Evolutionary conservation across 2,888 invertebrate species (phyloP).

Genomic region (Mythimna ferrago): DNA sequence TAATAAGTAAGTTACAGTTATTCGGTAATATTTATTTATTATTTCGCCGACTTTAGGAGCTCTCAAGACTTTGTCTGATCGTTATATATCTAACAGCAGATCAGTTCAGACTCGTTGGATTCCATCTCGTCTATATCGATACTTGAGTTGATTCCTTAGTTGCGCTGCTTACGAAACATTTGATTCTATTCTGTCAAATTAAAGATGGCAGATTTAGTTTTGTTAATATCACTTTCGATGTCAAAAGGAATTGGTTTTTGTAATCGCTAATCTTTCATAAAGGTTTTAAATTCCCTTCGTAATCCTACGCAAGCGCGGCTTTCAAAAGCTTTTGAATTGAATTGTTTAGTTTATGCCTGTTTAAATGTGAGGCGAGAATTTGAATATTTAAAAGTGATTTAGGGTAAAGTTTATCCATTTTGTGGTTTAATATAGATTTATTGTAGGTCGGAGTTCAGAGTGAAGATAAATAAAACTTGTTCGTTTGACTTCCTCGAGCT

Average conservation of each 20-base stretch:
- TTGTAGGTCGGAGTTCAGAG: conserved; percentile 21
- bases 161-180: conserved; percentile 42
- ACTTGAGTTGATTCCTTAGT: conserved; percentile 33
- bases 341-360: conserved; percentile 17
- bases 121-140: conserved; percentile 41
- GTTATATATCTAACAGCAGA: conserved; percentile 11
- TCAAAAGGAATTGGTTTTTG: conserved; percentile 38
- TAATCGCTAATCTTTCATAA: not conserved
- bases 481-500: conserved; percentile 13
- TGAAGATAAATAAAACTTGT: conserved; percentile 20
- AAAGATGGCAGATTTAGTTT: conserved; percentile 47
- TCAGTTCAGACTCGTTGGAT: conserved; percentile 11
- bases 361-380: conserved; percentile 3
- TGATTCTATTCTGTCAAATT: conserved; percentile 51
- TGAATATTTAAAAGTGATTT: conserved; percentile 26
- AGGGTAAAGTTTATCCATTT: conserved; percentile 31
- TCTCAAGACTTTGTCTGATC: conserved; percentile 2
- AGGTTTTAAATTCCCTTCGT: not conserved
- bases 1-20: too few relatives aligned
- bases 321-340: not conserved
- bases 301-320: not conserved
- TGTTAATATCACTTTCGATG: conserved; percentile 21
- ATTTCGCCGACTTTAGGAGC: not conserved
- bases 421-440: conserved; percentile 26
- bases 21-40: not conserved